A percentile compares a stretch with the other conserved stretches of the same genome.
Evolutionary conservation across 2,888 invertebrate genomes (phyloP).

Genomic region (Leptopilina myrica): DNA sequence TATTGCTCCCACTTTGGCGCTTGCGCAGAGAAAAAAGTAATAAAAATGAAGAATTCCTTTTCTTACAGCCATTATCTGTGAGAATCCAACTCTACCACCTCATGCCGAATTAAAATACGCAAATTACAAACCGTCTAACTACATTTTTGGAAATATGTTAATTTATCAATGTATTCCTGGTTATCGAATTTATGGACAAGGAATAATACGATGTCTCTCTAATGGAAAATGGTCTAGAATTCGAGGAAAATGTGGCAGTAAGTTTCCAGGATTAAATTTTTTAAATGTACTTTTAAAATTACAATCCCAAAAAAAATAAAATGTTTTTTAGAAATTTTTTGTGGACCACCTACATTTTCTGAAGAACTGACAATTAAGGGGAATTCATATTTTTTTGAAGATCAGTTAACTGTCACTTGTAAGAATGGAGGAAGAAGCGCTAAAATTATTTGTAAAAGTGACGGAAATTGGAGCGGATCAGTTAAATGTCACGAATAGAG

Average conservation of each 20-base stretch:
- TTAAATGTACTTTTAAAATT: neutral
- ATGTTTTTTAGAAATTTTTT: slow-evolving; percentile 76
- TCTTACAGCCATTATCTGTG: slow-evolving; percentile 74
- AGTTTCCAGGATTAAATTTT: slow-evolving; percentile 55
- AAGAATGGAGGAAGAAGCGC: slow-evolving; percentile 59
- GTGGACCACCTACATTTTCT: slow-evolving; percentile 77
- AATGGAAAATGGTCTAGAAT: slow-evolving; percentile 78
- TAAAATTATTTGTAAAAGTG: slow-evolving; percentile 72
- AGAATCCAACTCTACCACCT: slow-evolving; percentile 69
- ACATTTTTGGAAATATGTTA: slow-evolving; percentile 75
- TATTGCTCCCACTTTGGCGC: no score
- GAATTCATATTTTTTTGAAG: slow-evolving; percentile 77
- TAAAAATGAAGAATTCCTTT: neutral
- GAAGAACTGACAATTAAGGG: slow-evolving; percentile 75
- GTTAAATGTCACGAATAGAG: slow-evolving; percentile 55
- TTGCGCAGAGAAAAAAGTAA: no score
- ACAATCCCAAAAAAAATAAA: neutral
- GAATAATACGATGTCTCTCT: slow-evolving; percentile 75
- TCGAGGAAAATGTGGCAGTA: slow-evolving; percentile 78
- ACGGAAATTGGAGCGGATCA: slow-evolving; percentile 67
- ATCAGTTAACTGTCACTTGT: slow-evolving; percentile 72
- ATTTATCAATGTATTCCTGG: slow-evolving; percentile 77
- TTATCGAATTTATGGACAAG: slow-evolving; percentile 76
- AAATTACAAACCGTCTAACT: slow-evolving; percentile 56
- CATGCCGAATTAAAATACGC: slow-evolving; percentile 68